Percentiles rank a stretch among this genome's conserved stretches.
phyloP scores from a whole-genome alignment of 30 jellyfish, hydroid and myxozoan species.

The Nemopilema nomurai region DNA sequence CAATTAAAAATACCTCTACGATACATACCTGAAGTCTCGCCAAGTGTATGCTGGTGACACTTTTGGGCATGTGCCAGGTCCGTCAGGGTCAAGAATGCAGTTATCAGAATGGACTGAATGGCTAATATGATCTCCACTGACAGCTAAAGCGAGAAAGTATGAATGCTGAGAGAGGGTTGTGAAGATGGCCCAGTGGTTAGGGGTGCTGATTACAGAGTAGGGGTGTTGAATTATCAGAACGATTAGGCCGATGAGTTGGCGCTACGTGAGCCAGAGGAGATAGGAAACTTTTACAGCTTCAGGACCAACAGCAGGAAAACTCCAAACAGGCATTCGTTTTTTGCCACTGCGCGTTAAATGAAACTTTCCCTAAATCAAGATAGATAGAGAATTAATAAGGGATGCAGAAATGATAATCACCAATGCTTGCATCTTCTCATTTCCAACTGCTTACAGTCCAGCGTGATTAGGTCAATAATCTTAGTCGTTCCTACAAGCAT shows the following conservation, averaged over 20 bases:
- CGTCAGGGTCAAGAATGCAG: slow-evolving; percentile 87
- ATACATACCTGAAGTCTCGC: slow-evolving; percentile 93
- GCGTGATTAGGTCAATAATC: background rate
- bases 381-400: no score
- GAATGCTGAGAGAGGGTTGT: no score
- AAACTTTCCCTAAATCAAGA: no score
- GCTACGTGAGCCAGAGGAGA: background rate
- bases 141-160: slow-evolving; percentile 20
- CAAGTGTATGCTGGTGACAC: slow-evolving; percentile 95
- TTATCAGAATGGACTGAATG: slow-evolving; percentile 99
- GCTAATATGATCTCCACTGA: slow-evolving; percentile 82
- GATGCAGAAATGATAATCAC: no score
- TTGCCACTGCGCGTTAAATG: no score
- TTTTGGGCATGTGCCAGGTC: slow-evolving; percentile 97
- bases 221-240: background rate
- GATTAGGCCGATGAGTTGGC: background rate
- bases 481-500: background rate
- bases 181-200: no score
- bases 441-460: no score
- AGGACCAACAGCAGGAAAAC: background rate
- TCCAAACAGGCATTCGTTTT: no score
- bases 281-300: background rate
- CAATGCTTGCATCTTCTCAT: no score
- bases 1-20: background rate
- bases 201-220: no score